These are phyloP conservation scores for Lordiphosa fenestrarum DNA, from an alignment of 2,888 invertebrate species.

Conservation along the genomic window DNA sequence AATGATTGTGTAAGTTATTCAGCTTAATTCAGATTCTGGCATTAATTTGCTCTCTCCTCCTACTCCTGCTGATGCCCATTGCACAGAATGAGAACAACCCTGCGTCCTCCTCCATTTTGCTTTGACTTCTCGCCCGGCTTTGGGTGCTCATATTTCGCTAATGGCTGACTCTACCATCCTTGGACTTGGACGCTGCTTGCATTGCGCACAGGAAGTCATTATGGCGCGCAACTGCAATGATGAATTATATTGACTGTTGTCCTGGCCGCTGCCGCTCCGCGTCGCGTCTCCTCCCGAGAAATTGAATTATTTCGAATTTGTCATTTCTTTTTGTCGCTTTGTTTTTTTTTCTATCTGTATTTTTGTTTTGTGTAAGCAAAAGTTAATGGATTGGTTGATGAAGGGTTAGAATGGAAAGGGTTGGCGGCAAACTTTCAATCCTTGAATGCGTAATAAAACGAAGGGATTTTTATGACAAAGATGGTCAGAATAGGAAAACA, in stretches of 20 bases:
- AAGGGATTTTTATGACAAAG: too few relatives aligned
- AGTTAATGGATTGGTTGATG: slow-evolving; percentile 42
- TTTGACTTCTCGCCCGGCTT: slow-evolving; percentile 52
- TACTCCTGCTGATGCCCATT: slow-evolving; percentile 1
- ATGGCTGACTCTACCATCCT: slow-evolving; percentile 56
- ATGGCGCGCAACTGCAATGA: slow-evolving; percentile 72
- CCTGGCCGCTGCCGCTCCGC: slow-evolving; percentile 11
- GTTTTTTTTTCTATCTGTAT: not conserved
- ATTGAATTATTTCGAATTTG: slow-evolving; percentile 62
- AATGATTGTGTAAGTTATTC: slow-evolving; percentile 73
- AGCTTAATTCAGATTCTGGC: slow-evolving; percentile 67
- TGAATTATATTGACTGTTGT: slow-evolving; percentile 60
- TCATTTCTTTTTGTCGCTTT: slow-evolving; percentile 6
- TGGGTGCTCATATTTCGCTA: slow-evolving; percentile 74
- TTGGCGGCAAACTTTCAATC: not conserved
- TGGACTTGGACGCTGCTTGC: slow-evolving; percentile 18
- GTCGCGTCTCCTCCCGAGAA: slow-evolving; percentile 27
- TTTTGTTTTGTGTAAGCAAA: slow-evolving; percentile 18
- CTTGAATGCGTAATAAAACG: too few relatives aligned
- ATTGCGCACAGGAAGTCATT: slow-evolving; percentile 67
- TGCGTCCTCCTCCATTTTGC: slow-evolving; percentile 38
- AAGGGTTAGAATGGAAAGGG: not conserved
- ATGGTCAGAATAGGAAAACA: too few relatives aligned
- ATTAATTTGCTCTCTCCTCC: slow-evolving; percentile 35
- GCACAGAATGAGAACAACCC: slow-evolving; percentile 33